Evolutionary conservation across 2,113 vertebrate genomes (phyloP), one percentile per base, ranked within the genome.

Genomic region (Notechis scutatus): DNA sequence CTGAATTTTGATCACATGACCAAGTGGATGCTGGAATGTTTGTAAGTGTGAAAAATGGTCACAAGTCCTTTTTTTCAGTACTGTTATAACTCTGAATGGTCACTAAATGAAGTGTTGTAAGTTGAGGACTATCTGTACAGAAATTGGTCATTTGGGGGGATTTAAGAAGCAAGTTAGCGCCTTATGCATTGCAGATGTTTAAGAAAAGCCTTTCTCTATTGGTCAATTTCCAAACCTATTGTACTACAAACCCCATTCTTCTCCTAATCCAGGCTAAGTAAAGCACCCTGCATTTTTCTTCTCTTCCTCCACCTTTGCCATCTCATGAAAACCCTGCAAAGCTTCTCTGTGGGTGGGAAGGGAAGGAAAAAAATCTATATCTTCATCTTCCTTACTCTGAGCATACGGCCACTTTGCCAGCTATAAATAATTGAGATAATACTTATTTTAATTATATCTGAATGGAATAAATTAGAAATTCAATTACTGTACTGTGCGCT

Each of bases 381-480:
- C 56, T 93, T 85, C 54, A 90, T 92, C 92, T 86, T 39, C 42
- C 74, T 52, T 93, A 52, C 81, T 86, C 55, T 18, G 23, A 93
- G 74, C 45, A 5, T 64, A 52, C 4, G 21, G 88, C 92, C 92
- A 93, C 92, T 90, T 93, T 94, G 91, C 91, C 91, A 69, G 93
- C 34, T 18, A 0, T 92, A 95, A 88, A 45, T 93, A 94, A 96
- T 96, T 94, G 94, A 94, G 95, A 89, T 47, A 90, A 94, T 69
- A 14, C 1, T 88, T 93, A 90, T 93, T 92, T 89, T 61, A 7
- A 93, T 94, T 91, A 74, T 54, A 93, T 90, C 88, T 92, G 92
- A 85, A 89, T 59, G 88, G 92, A 94, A 94, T 94, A 92, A 94
- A 92, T 94, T 94, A 94, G 88, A 94, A 94, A 94, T 94, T 94